These are phyloP conservation scores for Tetrapedia diversipes DNA, from an alignment of 2,888 invertebrate species.

Conservation along the genomic window DNA sequence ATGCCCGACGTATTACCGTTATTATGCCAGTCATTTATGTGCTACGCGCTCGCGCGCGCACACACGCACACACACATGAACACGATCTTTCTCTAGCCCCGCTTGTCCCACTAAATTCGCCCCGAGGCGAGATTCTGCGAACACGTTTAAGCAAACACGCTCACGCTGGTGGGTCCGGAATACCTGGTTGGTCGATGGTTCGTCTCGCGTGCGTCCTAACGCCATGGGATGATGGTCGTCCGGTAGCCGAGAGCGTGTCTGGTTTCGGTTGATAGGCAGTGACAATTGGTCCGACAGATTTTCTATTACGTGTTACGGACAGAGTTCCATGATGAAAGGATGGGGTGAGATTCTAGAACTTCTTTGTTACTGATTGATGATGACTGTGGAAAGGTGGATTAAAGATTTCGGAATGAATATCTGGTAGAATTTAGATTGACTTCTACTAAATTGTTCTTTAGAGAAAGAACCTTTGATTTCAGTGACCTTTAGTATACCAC, in stretches of 20 bases:
- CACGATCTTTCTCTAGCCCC: conserved; percentile 46
- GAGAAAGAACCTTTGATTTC: no score
- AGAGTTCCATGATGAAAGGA: background rate
- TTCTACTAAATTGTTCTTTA: no score
- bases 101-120: conserved; percentile 72
- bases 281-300: background rate
- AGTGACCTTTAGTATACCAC: no score
- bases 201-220: no score
- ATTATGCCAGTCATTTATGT: conserved; percentile 78
- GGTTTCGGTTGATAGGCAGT: background rate
- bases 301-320: background rate
- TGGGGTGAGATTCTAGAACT: background rate
- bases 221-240: background rate
- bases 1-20: conserved; percentile 77
- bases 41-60: conserved; percentile 60
- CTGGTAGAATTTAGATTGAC: no score
- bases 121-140: conserved; percentile 72
- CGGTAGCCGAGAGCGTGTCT: background rate
- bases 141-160: conserved; percentile 70
- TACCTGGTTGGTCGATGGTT: conserved; percentile 16
- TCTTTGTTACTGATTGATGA: conserved; percentile 8
- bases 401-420: no score
- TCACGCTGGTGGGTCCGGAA: conserved; percentile 2
- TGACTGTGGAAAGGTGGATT: no score
- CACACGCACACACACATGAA: no score